phyloP scores from a whole-genome alignment of 2,797 vertebrate species.

The Poecilia gillii region DNA sequence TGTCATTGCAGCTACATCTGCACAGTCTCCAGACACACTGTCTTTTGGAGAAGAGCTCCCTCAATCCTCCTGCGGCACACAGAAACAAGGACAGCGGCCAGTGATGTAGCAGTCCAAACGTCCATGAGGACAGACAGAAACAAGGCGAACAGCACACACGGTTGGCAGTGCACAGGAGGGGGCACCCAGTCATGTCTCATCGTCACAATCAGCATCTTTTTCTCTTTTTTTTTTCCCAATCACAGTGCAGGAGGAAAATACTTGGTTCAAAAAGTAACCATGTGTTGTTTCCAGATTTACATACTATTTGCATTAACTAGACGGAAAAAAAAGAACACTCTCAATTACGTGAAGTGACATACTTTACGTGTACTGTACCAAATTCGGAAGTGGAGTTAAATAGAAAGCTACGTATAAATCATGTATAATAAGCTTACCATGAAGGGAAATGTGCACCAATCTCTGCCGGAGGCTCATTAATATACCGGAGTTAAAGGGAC shows the following conservation, averaged over 20 bases:
- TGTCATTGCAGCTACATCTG: conserved; percentile 48
- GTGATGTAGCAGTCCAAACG: conserved; percentile 66
- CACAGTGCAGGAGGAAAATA: conserved; percentile 69
- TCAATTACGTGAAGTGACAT: conserved; percentile 53
- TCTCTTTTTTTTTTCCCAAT: conserved; percentile 43
- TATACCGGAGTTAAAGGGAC: conserved; percentile 6
- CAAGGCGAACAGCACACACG: conserved; percentile 66
- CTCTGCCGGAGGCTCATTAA: conserved; percentile 46
- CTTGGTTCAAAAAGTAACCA: conserved; percentile 17
- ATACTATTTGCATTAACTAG: conserved; percentile 56
- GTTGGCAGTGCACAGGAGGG: conserved; percentile 60
- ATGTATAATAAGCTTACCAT: conserved; percentile 49
- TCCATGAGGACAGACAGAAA: conserved; percentile 69
- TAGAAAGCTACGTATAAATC: conserved; percentile 59
- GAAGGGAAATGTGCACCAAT: conserved; percentile 46
- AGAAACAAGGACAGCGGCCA: conserved; percentile 68
- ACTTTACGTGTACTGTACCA: conserved; percentile 46
- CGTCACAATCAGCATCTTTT: conserved; percentile 58
- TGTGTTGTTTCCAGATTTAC: conserved; percentile 44
- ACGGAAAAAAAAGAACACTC: conserved; percentile 46
- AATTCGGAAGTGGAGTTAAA: conserved; percentile 57
- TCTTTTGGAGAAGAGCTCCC: conserved; percentile 49
- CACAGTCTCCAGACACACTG: conserved; percentile 57
- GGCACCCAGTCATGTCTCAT: conserved; percentile 51
- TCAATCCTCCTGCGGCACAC: conserved; percentile 61